Base-by-base conservation (phyloP, 2,113 vertebrate species). In the Equus przewalskii region DNA sequence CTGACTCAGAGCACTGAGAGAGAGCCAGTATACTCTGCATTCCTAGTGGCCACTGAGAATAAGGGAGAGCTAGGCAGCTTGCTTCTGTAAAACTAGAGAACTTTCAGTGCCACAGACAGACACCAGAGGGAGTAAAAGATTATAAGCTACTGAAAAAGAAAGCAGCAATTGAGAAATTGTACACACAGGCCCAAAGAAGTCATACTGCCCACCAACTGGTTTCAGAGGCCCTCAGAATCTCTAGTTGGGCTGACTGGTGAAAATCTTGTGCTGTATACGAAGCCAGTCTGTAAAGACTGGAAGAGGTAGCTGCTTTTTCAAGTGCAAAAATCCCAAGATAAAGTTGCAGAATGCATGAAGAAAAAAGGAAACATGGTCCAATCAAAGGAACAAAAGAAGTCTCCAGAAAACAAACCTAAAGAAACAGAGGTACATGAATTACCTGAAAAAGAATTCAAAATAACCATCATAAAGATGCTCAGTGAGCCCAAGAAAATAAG, bases 391-490 rank as follows among this genome's bases (percentile, higher is more conserved):
- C 36, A 69, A 88, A 69, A 80, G 65, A 36, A 65, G 73, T 41
- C 41, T 75, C 24, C 64, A 91, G 58, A 86, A 94, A 75, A 9
- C 7, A 44, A 70, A 22, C 6, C 19, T 72, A 46, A 18, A 85
- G 51, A 54, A 49, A 84, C 16, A 28, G 26, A 73, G 15, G 3
- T 73, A 75, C 5, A 41, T 60, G 24, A 73, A 58, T 21, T 75
- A 51, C 28, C 62, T 76, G 15, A 95, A 67, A 78, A 84, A 33
- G 8, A 65, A 85, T 83, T 65, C 3, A 96, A 96, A 87, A 87
- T 67, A 58, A 46, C 16, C 19, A 26, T 72, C 22, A 85, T 85
- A 91, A 81, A 69, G 15, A 41, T 36, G 12, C 0, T 81, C 21
- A 69, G 10, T 12, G 51, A 88, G n/a, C 51, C 76, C 58, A 62